Base-by-base conservation (phyloP, 1,140 invertebrate species). In the Drosophila orosa region DNA sequence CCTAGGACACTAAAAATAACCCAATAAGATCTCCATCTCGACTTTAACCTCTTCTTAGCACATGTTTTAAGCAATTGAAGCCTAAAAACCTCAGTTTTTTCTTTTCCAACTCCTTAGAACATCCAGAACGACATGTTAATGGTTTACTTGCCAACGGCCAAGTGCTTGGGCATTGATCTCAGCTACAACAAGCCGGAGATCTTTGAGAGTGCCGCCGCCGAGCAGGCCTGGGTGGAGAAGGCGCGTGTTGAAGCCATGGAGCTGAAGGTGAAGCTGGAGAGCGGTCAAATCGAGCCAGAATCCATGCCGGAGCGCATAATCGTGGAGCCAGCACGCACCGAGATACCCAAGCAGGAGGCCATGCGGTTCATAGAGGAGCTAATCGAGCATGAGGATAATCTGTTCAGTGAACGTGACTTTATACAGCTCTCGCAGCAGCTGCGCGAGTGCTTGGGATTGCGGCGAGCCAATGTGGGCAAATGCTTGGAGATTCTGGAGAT, bases 371-470 rank as follows among this genome's bases (percentile, higher is more conserved):
- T 90, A 13, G 71, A 90, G 24, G 85, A 90, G 29, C 50, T 91
- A 1, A 89, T 91, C 8, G 86, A 91, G 24, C 90, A 91, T 12
- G 90, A 91, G 40, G 86, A 91, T 56, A 84, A 78, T 1, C 54
- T 91, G 1, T 89, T 91, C 6, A 80, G 83, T 67, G 90, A 91
- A 22, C 94, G 94, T 44, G 95, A 95, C 74, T 92, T 97, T 2
- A 93, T 96, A 39, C 94, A 96, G 76, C 92, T 96, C 67, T 96
- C 97, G 74, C 93, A 94, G 31, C 95, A 95, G 83, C 95, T 98
- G 31, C 96, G 96, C 80, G 94, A 94, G 0, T 94, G 94, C 73
- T 87, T 96, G 15, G 93, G 94, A 25, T 80, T 96, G 15, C 94
- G 95, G 56, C 92, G 93, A 40, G 95, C 95, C 1, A 94, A 96